These are phyloP conservation scores for Helogale parvula DNA, from an alignment of 2,113 vertebrate species.

Conservation along the genomic window DNA sequence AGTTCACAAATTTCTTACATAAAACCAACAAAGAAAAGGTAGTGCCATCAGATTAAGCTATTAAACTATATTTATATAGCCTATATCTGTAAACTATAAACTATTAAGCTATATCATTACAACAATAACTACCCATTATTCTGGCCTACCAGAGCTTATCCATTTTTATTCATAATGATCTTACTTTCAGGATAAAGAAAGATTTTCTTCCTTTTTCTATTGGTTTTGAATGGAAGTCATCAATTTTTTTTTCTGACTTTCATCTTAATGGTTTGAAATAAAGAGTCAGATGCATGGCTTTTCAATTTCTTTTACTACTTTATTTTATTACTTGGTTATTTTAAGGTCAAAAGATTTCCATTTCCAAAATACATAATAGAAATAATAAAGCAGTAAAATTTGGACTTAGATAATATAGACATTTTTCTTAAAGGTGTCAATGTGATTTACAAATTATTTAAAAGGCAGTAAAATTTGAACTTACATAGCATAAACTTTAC, in stretches of 20 bases:
- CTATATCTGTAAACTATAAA: neutral
- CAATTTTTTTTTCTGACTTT: constrained; percentile 58
- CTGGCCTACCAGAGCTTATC: neutral
- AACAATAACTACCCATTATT: neutral
- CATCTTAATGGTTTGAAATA: constrained; percentile 69
- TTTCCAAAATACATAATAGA: constrained; percentile 77
- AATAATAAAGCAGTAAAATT: constrained; percentile 78
- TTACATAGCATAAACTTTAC: constrained; percentile 61
- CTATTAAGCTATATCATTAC: neutral
- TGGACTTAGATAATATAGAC: constrained; percentile 60
- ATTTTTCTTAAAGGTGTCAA: constrained; percentile 77
- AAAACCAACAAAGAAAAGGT: constrained; percentile 34
- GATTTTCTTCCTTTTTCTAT: constrained; percentile 32
- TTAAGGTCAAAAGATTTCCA: constrained; percentile 78
- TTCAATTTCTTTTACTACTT: constrained; percentile 76
- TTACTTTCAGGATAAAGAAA: neutral
- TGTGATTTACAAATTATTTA: constrained; percentile 76
- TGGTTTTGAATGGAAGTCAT: constrained; percentile 61
- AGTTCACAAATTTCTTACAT: constrained; percentile 36
- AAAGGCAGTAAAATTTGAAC: constrained; percentile 74
- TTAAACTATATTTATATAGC: neutral
- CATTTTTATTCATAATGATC: constrained; percentile 26
- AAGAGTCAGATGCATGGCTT: constrained; percentile 66
- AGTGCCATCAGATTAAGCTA: neutral
- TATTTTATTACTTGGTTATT: constrained; percentile 77